These are phyloP conservation scores for Anabas testudineus DNA, from an alignment of 2,797 vertebrate genomes.

Conservation along the genomic window DNA sequence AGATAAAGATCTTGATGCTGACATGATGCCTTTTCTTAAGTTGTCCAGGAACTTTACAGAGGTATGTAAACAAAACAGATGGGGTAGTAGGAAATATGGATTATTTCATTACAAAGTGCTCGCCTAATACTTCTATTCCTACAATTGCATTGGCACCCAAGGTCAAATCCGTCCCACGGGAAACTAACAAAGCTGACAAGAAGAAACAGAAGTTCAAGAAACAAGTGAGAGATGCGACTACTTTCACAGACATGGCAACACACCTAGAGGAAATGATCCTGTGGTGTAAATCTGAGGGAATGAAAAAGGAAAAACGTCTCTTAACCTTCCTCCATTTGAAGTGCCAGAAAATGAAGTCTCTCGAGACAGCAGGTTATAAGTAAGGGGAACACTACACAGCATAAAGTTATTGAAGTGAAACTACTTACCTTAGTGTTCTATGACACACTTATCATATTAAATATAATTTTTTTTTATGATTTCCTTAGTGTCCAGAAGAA, in stretches of 20 bases:
- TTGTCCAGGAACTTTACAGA: slow-evolving; percentile 19
- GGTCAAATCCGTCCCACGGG: slow-evolving; percentile 7
- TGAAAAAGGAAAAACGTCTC: slow-evolving; percentile 54
- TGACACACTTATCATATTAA: not conserved
- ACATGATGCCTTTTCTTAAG: slow-evolving; percentile 54
- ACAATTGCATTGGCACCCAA: not conserved
- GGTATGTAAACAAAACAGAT: slow-evolving; percentile 49
- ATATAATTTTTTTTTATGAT: not conserved
- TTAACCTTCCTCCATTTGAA: slow-evolving; percentile 75
- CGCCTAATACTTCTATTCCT: not conserved
- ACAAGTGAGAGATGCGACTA: slow-evolving; percentile 44
- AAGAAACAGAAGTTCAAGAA: slow-evolving; percentile 59
- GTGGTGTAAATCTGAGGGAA: slow-evolving; percentile 72
- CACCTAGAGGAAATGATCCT: slow-evolving; percentile 69
- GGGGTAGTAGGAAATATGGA: not conserved
- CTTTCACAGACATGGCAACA: slow-evolving; percentile 64
- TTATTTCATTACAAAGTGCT: not conserved
- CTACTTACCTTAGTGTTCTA: not conserved
- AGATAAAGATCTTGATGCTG: slow-evolving; percentile 39
- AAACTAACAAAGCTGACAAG: slow-evolving; percentile 4
- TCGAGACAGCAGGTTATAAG: slow-evolving; percentile 78
- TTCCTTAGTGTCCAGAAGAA: slow-evolving; percentile 73
- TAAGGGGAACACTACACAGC: slow-evolving; percentile 57
- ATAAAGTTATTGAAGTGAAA: not conserved
- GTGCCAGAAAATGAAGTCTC: slow-evolving; percentile 70